Evolutionary conservation across 1,140 invertebrate species (phyloP), one percentile per base, ranked within the genome.

Genomic region (Philopotamus ludificatus): DNA sequence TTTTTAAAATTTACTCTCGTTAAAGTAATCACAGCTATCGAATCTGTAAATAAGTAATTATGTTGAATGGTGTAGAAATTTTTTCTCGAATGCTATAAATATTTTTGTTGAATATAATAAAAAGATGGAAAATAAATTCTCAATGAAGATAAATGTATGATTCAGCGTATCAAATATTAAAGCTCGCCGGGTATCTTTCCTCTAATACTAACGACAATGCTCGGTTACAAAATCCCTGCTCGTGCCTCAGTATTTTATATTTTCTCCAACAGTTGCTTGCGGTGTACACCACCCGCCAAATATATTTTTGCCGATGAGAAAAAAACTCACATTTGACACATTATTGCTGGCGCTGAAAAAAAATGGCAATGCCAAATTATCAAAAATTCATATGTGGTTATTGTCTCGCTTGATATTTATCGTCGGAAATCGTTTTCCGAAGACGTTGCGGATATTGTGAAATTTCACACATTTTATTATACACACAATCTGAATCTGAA

Each of bases 191-290:
- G 57, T 60, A 60, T 60, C 23, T 42, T 60, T 45, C 57, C 16
- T 18, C 16, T 12, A 47, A 60, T 26, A 58, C n/a, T 44, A 45
- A 58, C 22, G 57, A 60, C 57, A 60, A 47, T 60, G 22, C 57
- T 47, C 57, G 12, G 57, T 47, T 59, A 45, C 57, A 28, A 60
- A 60, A 60, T 60, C 57, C 57, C 42, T 57, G 3, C 7, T 57
- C 7, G 18, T 42, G 34, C 34, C 23, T 42, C 16, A 8, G 42
- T 49, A 47, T 47, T 60, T 49, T 60, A 60, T 60, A 60, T 60
- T 60, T 60, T 60, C 57, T 60, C 57, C 18, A 45, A 47, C 12
- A 47, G 25, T 54, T n/a, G 15, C 1, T 3, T 2, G 22, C 2
- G 22, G 47, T 50, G 21, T 1, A 2, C 15, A 16, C n/a, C 22